Evolutionary conservation across 1,140 invertebrate species (phyloP).

Genomic region (Plutomurus gul): DNA sequence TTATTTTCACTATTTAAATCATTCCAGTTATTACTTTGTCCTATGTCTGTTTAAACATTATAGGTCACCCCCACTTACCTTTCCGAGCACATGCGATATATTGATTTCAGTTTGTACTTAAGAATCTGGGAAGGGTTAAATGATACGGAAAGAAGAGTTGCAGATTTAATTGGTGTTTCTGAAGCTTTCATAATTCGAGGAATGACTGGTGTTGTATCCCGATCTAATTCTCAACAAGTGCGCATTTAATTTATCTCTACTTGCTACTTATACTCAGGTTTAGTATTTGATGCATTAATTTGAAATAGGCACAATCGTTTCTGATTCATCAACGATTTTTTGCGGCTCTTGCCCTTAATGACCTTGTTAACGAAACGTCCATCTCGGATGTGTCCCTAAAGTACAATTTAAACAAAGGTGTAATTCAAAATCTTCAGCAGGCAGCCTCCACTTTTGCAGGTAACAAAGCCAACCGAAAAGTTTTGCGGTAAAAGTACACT

Average conservation of each 20-base stretch:
- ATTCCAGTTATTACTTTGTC: too few species aligned
- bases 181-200: constrained; percentile 84
- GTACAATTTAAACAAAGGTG: constrained; percentile 83
- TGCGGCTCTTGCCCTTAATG: constrained; percentile 86
- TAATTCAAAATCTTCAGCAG: constrained; percentile 89
- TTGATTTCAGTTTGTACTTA: constrained; percentile 89
- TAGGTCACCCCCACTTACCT: constrained; percentile 76
- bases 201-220: constrained; percentile 70
- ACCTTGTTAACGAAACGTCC: constrained; percentile 89
- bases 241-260: constrained; percentile 3
- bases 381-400: constrained; percentile 77
- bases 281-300: background rate
- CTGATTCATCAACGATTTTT: constrained; percentile 75
- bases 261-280: background rate
- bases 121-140: constrained; percentile 81
- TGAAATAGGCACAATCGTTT: background rate
- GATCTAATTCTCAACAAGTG: constrained; percentile 61
- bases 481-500: background rate
- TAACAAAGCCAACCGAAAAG: constrained; percentile 56
- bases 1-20: too few species aligned
- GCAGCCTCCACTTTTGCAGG: constrained; percentile 95
- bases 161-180: constrained; percentile 85
- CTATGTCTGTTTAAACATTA: background rate
- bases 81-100: constrained; percentile 72
- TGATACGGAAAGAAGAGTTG: constrained; percentile 80